Base-by-base conservation (phyloP, 1,140 invertebrate species). In the Whitmania pigra region DNA sequence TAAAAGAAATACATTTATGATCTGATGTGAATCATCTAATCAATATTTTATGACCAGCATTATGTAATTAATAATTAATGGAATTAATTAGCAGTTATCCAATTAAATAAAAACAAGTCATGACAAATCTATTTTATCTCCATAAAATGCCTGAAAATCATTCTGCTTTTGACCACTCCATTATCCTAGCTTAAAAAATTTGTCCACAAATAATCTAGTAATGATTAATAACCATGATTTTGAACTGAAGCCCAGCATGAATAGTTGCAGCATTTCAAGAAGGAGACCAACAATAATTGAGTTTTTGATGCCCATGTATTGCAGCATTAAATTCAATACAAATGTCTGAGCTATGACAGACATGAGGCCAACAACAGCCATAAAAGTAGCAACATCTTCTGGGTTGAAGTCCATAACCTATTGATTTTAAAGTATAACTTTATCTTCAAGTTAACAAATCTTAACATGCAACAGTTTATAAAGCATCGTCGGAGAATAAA, bases 271-370 rank as follows among this genome's bases (percentile, higher is more conserved):
- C 86, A 97, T 92, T 85, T 99, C 94, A 84, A 97, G 94, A 49
- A 94, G 83, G 49, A 99, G 86, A 74, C 95, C 94, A 78, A 97
- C 85, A 87, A 97, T 94, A 77, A 99, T 99, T 25, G 95, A 94
- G 79, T 94, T 91, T 84, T 99, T 98, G 75, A 90, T 88, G 73
- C 96, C 95, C 72, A 97, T 85, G 76, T 88, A 88, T 81, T 87
- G 88, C 89, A 97, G 97, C 63, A 97, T 85, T 74, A 92, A 86
- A 66, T 91, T 90, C 75, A 98, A 85, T 72, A 94, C 85, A 36
- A 81, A 79, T 49, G 86, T 87, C 83, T 84, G 77, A 73, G 95
- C 91, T 75, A 93, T 86, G 43, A 99, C 96, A 76, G 95, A 97
- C 73, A 98, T 85, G 66, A 97, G 89, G 69, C 96, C 96, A 72